Conservation (phyloP, 2,888 invertebrate genomes). For the Ophioninae sp. region DNA sequence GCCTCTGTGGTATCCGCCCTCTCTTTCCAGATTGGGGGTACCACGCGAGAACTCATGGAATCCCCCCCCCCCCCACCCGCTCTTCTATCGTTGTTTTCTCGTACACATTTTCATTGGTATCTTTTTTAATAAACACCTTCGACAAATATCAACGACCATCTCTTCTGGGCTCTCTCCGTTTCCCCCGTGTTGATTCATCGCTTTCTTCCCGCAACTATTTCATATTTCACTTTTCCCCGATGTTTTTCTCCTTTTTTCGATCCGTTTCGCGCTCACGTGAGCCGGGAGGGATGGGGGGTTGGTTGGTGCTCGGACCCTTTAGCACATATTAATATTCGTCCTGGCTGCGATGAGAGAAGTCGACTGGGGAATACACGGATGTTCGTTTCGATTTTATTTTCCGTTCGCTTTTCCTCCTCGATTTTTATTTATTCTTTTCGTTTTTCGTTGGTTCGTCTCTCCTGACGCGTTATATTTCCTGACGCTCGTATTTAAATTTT, state of each 20-base stretch:
- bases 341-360: conserved; percentile 44
- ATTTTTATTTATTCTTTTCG: neutral
- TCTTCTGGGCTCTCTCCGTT: conserved; percentile 18
- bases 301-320: conserved; percentile 37
- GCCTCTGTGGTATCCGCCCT: neutral
- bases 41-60: too few relatives aligned
- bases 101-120: conserved; percentile 43
- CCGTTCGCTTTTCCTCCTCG: conserved; percentile 9
- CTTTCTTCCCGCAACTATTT: conserved; percentile 25
- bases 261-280: neutral
- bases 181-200: conserved; percentile 44
- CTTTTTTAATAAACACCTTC: conserved; percentile 57
- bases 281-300: neutral
- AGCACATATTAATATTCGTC: conserved; percentile 55
- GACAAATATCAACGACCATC: conserved; percentile 37
- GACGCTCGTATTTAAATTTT: conserved; percentile 36
- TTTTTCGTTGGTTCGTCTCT: conserved; percentile 11
- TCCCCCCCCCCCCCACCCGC: neutral
- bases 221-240: conserved; percentile 19
- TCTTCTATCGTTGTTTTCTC: conserved; percentile 41
- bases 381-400: conserved; percentile 52
- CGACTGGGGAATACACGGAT: conserved; percentile 54
- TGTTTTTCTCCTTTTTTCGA: conserved; percentile 19
- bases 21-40: neutral
- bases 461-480: conserved; percentile 54